Percentiles rank a stretch among this genome's conserved stretches.
Evolutionary conservation across 2,797 vertebrate species (phyloP).

Genomic region (Xerus rutilus): DNA sequence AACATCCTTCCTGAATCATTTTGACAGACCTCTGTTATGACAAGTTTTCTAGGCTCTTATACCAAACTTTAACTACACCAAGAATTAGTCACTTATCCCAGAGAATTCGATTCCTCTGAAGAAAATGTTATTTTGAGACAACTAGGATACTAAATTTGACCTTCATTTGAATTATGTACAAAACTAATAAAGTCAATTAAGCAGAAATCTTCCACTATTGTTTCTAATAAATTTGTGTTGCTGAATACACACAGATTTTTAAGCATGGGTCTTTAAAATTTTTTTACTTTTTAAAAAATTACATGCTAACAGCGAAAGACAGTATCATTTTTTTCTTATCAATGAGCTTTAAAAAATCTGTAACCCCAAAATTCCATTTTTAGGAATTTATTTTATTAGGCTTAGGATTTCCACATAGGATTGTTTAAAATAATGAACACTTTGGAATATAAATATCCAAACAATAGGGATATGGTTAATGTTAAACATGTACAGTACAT

Average conservation of each 20-base stretch:
- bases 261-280: not conserved
- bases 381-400: conserved; percentile 49
- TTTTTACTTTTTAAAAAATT: not conserved
- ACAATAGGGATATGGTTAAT: not conserved
- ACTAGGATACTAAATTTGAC: not conserved
- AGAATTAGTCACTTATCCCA: conserved; percentile 38
- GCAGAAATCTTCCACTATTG: not conserved
- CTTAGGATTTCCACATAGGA: conserved; percentile 44
- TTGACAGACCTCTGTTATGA: not conserved
- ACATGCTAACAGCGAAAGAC: conserved; percentile 8
- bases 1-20: conserved; percentile 28
- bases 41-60: not conserved
- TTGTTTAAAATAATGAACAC: conserved; percentile 67
- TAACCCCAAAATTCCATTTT: conserved; percentile 45
- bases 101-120: not conserved
- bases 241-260: not conserved
- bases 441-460: conserved; percentile 37
- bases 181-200: conserved; percentile 19
- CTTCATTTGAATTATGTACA: conserved; percentile 24
- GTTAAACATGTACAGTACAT: not conserved
- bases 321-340: conserved; percentile 30
- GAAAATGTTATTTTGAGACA: conserved; percentile 14
- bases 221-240: conserved; percentile 25
- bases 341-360: conserved; percentile 56
- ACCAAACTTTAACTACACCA: not conserved